Conservation (phyloP, 2,888 invertebrate species). For the Nephrotoma appendiculata region DNA sequence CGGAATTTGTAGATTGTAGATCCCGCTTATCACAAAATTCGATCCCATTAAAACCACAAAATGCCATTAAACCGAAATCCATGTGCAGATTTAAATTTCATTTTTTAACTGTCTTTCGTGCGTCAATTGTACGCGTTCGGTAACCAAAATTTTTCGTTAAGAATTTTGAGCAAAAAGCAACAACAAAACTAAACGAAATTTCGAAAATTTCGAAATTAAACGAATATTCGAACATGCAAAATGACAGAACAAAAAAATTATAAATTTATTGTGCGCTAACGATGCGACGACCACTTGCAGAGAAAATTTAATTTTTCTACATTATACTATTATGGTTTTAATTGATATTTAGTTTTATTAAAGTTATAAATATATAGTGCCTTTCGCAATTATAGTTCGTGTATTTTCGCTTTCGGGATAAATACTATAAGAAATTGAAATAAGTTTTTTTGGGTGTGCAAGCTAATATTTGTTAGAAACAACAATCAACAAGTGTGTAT, state of each 20-base stretch:
- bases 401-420: background rate
- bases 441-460: background rate
- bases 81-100: background rate
- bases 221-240: background rate
- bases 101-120: background rate
- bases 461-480: background rate
- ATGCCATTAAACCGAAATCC: no score
- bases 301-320: background rate
- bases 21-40: no score
- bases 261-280: background rate
- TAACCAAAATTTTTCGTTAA: background rate
- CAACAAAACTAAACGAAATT: background rate
- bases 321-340: background rate
- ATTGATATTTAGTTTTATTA: background rate
- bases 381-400: background rate
- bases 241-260: background rate
- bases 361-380: background rate
- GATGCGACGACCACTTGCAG: background rate
- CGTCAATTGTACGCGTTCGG: background rate
- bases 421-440: background rate
- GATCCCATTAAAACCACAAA: no score
- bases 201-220: background rate
- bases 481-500: slow-evolving; percentile 1
- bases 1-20: no score
- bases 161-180: background rate